Percentiles rank a stretch among this genome's conserved stretches.
Evolutionary conservation across 1,140 invertebrate genomes (phyloP).

Genomic region (Ctenoplectra terminalis): DNA sequence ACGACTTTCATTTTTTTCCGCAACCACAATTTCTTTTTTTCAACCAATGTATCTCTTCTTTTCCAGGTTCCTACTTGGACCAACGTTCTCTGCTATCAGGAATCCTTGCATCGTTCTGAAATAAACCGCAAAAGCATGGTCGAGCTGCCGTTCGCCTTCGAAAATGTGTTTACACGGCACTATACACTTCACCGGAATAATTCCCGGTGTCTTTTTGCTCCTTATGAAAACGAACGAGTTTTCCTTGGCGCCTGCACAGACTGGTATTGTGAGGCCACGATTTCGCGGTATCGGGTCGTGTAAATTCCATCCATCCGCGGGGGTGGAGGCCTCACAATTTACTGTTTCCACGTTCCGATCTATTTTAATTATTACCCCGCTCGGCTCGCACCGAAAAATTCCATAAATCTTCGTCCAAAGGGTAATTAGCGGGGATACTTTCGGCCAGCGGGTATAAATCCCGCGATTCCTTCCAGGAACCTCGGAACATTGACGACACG

Average conservation of each 20-base stretch:
- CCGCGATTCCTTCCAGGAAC: constrained; percentile 28
- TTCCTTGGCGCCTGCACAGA: constrained; percentile 34
- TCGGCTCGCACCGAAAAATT: constrained; percentile 10
- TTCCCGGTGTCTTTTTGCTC: constrained; percentile 49
- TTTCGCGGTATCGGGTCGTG: constrained; percentile 44
- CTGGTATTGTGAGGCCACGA: constrained; percentile 14
- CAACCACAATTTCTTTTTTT: too few relatives aligned
- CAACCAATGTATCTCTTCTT: background rate
- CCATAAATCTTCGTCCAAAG: constrained; percentile 45
- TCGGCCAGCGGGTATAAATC: constrained; percentile 19
- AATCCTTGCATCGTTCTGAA: constrained; percentile 28
- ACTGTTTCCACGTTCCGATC: constrained; percentile 53
- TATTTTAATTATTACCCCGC: constrained; percentile 49
- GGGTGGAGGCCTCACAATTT: constrained; percentile 20
- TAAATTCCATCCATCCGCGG: constrained; percentile 24
- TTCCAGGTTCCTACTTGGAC: background rate
- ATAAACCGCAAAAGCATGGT: constrained; percentile 6
- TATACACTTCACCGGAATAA: constrained; percentile 44
- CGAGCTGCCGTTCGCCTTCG: background rate
- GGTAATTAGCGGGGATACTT: constrained; percentile 43
- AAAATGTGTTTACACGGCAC: constrained; percentile 49
- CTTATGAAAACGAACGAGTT: constrained; percentile 46
- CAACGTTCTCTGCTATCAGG: constrained; percentile 9
- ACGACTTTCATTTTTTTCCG: too few relatives aligned
- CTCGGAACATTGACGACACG: constrained; percentile 27